Conservation (phyloP, 2,888 invertebrate species). For the Pegoplata infirma region DNA sequence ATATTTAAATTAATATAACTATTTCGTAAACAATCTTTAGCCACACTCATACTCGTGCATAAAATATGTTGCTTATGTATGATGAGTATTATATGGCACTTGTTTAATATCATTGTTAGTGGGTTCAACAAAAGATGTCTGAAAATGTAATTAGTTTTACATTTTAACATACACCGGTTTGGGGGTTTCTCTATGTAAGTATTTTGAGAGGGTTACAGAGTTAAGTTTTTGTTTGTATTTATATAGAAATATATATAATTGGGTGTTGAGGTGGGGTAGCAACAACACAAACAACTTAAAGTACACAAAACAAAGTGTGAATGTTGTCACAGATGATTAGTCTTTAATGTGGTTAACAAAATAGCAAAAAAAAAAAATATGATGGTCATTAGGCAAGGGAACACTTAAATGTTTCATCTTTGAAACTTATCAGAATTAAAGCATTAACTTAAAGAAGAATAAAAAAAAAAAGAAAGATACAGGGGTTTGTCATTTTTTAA, state of each 20-base stretch:
- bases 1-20: too few species aligned
- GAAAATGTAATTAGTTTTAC: slow-evolving; percentile 61
- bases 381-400: slow-evolving; percentile 42
- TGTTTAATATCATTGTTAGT: slow-evolving; percentile 38
- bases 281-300: not conserved
- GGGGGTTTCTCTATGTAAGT: not conserved
- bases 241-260: too few species aligned
- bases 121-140: slow-evolving; percentile 46
- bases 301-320: slow-evolving; percentile 38
- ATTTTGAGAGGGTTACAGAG: slow-evolving; percentile 10
- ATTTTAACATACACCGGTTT: slow-evolving; percentile 41
- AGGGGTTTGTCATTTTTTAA: not conserved
- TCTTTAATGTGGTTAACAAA: slow-evolving; percentile 45
- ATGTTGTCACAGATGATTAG: slow-evolving; percentile 58
- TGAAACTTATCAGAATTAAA: not conserved
- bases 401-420: slow-evolving; percentile 26
- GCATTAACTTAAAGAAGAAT: not conserved
- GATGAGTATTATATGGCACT: slow-evolving; percentile 34
- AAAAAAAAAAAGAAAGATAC: not conserved
- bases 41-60: not conserved
- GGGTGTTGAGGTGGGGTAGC: slow-evolving; percentile 8
- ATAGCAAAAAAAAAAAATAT: not conserved
- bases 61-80: slow-evolving; percentile 26
- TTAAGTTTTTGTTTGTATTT: slow-evolving; percentile 19
- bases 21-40: not conserved